Base-by-base conservation (phyloP, 1,140 invertebrate species). In the Papilio aristodemus region DNA sequence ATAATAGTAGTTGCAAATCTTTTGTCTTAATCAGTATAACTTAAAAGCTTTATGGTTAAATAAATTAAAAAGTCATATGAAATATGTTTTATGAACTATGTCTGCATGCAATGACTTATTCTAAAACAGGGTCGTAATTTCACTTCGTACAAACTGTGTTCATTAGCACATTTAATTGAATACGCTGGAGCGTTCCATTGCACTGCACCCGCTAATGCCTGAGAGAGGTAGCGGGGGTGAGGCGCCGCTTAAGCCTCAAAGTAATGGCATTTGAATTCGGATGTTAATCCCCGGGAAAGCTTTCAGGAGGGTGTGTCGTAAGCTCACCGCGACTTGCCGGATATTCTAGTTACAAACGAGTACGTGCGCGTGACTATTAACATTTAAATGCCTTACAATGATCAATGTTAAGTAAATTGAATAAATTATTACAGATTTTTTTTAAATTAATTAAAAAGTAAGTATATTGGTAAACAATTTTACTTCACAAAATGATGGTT, bases 91-190 rank as follows among this genome's bases (percentile, higher is more conserved):
- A 3, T 22, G 22, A 22, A 54, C 4, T 22, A 19, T 50, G 27
- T 32, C 27, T 32, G 17, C 41, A 43, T 46, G 43, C 46, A 54
- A 54, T 19, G 17, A 22, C 46, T 54, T 54, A 9, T 25, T 54
- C 19, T 62, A 39, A 17, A 38, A 62, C 58, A 60, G 7, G 13
- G 36, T 36, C 14, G 32, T 62, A 62, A 62, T 37, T 59, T 59
- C 57, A 25, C 57, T 36, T 27, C 32, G 25, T 36, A 59, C 5
- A 36, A 59, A 59, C 13, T 59, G 13, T 14, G 57, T 59, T 59
- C 57, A 59, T 59, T 59, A 59, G 57, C 32, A 59, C 57, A 59
- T 59, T 59, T 32, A 59, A 59, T 27, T 59, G 59, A 62, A 62
- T 37, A 62, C 36, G 59, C 14, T 50, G 13, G n/a, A 62, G 32